A percentile compares a stretch with the other conserved stretches of the same genome.
Conservation (phyloP, 1,140 invertebrate genomes). For the Zaprionus ornatus region DNA sequence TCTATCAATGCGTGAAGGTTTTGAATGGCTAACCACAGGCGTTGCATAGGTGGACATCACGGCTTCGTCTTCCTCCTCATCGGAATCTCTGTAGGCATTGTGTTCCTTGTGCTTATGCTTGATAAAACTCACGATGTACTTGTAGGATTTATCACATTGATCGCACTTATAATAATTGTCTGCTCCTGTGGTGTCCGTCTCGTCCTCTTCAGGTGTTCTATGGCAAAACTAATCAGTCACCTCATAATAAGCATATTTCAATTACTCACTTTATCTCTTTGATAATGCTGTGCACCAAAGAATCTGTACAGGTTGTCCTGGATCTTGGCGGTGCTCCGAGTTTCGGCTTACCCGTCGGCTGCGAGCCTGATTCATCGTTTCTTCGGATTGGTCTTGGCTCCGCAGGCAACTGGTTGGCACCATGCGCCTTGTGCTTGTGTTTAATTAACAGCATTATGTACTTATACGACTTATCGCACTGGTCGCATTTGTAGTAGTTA, state of each 20-base stretch:
- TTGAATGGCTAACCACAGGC: conserved; percentile 4
- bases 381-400: conserved; percentile 18
- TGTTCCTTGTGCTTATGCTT: conserved; percentile 66
- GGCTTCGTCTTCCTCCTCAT: conserved; percentile 41
- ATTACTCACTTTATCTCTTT: conserved; percentile 54
- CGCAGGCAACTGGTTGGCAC: conserved; percentile 26
- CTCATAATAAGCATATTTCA: no score
- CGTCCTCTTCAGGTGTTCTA: conserved; percentile 65
- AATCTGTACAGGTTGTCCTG: conserved; percentile 38
- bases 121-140: conserved; percentile 66
- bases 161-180: conserved; percentile 72
- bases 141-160: conserved; percentile 62
- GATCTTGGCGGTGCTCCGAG: conserved; percentile 1
- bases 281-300: conserved; percentile 61
- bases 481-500: conserved; percentile 68
- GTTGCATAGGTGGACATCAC: conserved; percentile 36
- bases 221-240: not conserved
- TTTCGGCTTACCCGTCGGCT: not conserved
- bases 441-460: conserved; percentile 61
- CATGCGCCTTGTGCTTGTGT: conserved; percentile 57
- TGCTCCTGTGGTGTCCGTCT: conserved; percentile 13
- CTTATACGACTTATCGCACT: conserved; percentile 65
- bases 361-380: conserved; percentile 19
- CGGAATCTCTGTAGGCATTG: conserved; percentile 23
- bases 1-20: conserved; percentile 58